A percentile compares a stretch with the other conserved stretches of the same genome.
Evolutionary conservation across 1,140 invertebrate species (phyloP).

Genomic region (Lasioglossum albipes): DNA sequence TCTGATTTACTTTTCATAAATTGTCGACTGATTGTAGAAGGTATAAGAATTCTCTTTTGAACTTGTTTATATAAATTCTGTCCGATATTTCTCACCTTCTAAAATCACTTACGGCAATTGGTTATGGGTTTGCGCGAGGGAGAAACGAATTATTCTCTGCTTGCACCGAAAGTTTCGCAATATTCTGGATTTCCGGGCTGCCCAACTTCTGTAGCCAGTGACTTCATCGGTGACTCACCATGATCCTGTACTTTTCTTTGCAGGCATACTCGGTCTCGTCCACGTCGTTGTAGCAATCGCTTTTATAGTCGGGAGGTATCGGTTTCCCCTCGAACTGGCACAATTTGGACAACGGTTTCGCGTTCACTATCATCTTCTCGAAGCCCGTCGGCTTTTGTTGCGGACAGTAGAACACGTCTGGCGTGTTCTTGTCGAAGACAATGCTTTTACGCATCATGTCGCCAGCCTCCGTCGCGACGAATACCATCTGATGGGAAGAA

Average conservation of each 20-base stretch:
- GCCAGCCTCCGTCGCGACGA: conserved; percentile 78
- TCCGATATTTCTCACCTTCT: too few species aligned
- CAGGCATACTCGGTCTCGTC: conserved; percentile 91
- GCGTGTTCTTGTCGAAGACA: conserved; percentile 90
- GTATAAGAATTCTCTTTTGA: too few species aligned
- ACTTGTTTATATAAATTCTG: too few species aligned
- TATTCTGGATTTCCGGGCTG: too few species aligned
- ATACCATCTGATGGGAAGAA: conserved; percentile 40
- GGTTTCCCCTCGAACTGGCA: conserved; percentile 88
- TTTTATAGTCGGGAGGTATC: conserved; percentile 87
- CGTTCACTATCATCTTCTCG: conserved; percentile 85
- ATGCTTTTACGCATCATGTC: conserved; percentile 91
- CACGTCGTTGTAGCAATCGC: conserved; percentile 90
- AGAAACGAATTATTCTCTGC: too few species aligned
- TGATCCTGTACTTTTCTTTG: conserved; percentile 90
- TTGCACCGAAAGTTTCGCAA: too few species aligned
- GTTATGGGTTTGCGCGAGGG: too few species aligned
- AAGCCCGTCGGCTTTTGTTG: conserved; percentile 87
- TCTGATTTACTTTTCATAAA: too few species aligned
- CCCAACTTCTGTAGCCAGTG: conserved; percentile 6
- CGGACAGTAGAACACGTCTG: conserved; percentile 91
- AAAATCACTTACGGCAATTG: too few species aligned
- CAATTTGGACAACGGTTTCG: conserved; percentile 86
- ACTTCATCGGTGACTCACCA: conserved; percentile 81
- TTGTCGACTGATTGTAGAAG: too few species aligned